Evolutionary conservation across 2,797 vertebrate genomes (phyloP), one percentile per base, ranked within the genome.

Genomic region (Danio kyathit): DNA sequence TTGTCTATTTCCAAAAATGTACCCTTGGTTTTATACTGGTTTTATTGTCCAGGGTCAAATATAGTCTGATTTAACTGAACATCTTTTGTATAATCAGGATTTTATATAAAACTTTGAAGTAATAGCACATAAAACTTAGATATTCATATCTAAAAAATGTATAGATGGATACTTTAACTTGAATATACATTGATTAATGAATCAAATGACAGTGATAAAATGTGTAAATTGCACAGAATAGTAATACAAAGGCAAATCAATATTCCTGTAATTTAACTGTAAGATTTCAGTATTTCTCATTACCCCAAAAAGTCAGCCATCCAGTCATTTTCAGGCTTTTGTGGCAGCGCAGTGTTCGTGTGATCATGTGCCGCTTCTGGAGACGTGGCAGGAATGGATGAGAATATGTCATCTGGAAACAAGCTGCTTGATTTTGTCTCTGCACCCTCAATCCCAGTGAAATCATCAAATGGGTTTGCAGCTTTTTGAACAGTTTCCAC

Each of bases 261-360:
- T 16, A 54, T 21, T 64, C 6, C 29, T 60, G n/a, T 51, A 2
- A 49, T 60, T 49, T 41, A 71, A 14, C 19, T 54, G 1, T 19
- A 56, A 56, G 4, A 13, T 56, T 17, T 43, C 0, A 5, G 63
- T 63, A n/a, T 14, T 19, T 63, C 11, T 43, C 8, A 51, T 44
- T 86, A 94, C 4, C 91, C 92, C 0, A 94, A 85, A 70, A 95
- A 86, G 73, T 94, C 93, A 85, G 93, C 91, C 88, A 95, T 92
- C 94, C 92, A 94, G 86, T 88, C 92, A 12, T 66, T 92, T 64
- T 84, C 56, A 59, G 83, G 64, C 51, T 69, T 74, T 2, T 41
- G 51, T 19, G 67, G 86, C 60, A 85, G 83, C 51, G 83, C 77
- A 80, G 60, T 66, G 78, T 87, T 83, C 9, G 80, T 66, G 49